phyloP scores from a whole-genome alignment of 2,797 vertebrate species.

The Tragopan temminckii region DNA sequence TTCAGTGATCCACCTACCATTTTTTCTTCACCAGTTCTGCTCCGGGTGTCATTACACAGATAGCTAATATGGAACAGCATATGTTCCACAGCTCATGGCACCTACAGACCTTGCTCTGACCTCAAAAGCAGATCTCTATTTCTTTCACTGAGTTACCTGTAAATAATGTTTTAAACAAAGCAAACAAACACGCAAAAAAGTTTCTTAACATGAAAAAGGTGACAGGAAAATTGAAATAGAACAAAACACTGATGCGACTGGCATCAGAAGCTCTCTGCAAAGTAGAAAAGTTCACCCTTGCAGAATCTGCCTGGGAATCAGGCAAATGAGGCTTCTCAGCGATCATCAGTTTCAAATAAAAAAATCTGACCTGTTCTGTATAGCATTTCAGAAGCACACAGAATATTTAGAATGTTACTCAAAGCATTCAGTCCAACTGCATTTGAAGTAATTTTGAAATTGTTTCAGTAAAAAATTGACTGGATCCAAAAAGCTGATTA shows the following conservation, averaged over 20 bases:
- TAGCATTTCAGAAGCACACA: accelerated
- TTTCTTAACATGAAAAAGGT: not conserved
- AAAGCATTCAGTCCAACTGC: not conserved
- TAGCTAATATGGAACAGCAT: not conserved
- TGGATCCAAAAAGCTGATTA: not conserved
- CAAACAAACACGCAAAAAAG: not conserved
- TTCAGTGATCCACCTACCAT: not conserved
- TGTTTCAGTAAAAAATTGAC: not conserved
- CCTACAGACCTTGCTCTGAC: not conserved
- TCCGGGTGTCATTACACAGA: not conserved
- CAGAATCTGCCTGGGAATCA: not conserved
- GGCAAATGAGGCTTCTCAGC: not conserved
- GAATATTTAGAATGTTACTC: not conserved
- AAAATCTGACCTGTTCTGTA: not conserved
- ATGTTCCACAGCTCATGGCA: not conserved
- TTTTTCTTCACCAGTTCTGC: not conserved
- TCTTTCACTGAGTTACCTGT: not conserved
- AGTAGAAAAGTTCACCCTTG: not conserved
- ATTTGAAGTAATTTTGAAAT: not conserved
- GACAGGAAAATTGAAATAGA: not conserved
- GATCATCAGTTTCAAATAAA: not conserved
- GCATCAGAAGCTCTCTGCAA: not conserved
- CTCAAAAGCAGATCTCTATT: not conserved
- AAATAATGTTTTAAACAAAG: not conserved
- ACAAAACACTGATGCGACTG: not conserved